Conservation (phyloP, 1,140 invertebrate species). For the Eumaeus atala region DNA sequence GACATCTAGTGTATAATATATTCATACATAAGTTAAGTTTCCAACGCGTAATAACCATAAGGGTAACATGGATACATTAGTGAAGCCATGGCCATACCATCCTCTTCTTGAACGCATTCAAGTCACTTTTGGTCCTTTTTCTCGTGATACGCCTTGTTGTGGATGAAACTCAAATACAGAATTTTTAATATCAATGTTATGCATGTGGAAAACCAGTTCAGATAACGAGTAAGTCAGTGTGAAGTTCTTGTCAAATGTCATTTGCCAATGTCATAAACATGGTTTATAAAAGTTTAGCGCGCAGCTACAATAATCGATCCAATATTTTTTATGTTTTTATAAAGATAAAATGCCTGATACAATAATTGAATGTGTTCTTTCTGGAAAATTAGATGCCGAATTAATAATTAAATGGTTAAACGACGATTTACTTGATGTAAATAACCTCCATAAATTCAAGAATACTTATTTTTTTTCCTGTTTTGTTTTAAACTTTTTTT, state of each 20-base stretch:
- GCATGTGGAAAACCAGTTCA: too few species aligned
- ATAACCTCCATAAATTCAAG: slow-evolving; percentile 43
- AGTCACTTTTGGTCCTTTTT: too few species aligned
- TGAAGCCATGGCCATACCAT: too few species aligned
- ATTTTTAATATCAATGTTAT: not conserved
- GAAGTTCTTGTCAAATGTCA: not conserved
- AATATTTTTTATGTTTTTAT: slow-evolving; percentile 31
- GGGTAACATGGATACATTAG: too few species aligned
- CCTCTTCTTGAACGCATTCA: too few species aligned
- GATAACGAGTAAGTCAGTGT: too few species aligned
- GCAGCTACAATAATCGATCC: slow-evolving; percentile 32
- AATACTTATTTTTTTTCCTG: slow-evolving; percentile 8
- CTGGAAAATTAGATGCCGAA: slow-evolving; percentile 43
- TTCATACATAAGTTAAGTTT: too few species aligned
- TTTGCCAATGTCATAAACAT: slow-evolving; percentile 26
- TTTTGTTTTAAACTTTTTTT: slow-evolving; percentile 23
- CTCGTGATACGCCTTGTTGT: not conserved
- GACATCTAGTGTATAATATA: too few species aligned
- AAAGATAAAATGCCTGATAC: slow-evolving; percentile 52
- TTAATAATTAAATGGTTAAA: slow-evolving; percentile 55
- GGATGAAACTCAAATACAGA: not conserved
- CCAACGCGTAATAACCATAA: too few species aligned
- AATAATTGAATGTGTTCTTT: slow-evolving; percentile 57
- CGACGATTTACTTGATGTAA: slow-evolving; percentile 51
- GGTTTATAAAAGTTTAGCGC: slow-evolving; percentile 31